These are phyloP conservation scores for Drosophila koepferae DNA, from an alignment of 2,888 invertebrate species.

Conservation along the genomic window DNA sequence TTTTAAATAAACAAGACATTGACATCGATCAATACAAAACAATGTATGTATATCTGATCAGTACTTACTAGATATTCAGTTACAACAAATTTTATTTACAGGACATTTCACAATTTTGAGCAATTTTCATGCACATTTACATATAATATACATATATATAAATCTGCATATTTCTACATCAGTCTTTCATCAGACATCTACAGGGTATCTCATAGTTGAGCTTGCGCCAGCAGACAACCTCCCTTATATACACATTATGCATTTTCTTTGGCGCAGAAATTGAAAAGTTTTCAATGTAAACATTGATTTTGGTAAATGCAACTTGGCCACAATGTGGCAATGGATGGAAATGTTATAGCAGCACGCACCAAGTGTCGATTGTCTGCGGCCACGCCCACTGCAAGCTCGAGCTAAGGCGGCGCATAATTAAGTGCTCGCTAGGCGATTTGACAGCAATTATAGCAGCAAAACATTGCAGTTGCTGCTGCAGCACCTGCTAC, in stretches of 20 bases:
- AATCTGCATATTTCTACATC: background rate
- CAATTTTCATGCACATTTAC: background rate
- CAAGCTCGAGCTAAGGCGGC: conserved; percentile 24
- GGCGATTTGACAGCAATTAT: conserved; percentile 67
- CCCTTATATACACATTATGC: background rate
- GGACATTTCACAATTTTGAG: too few species aligned
- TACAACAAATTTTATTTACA: too few species aligned
- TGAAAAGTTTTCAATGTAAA: conserved; percentile 36
- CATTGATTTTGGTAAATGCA: conserved; percentile 39
- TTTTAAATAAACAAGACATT: background rate
- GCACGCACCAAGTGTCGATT: conserved; percentile 33
- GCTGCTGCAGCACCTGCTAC: conserved; percentile 48
- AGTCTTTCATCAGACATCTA: background rate
- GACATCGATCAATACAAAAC: background rate
- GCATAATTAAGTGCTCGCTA: conserved; percentile 65
- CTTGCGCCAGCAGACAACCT: too few species aligned
- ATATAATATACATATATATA: background rate
- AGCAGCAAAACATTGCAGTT: conserved; percentile 28
- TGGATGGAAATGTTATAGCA: conserved; percentile 20
- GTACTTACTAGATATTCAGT: too few species aligned
- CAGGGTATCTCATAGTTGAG: conserved; percentile 15
- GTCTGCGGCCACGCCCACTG: conserved; percentile 20
- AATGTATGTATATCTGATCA: too few species aligned
- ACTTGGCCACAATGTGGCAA: conserved; percentile 8
- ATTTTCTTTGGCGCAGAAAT: conserved; percentile 18